Evolutionary conservation across 2,113 vertebrate species (phyloP), one percentile per base, ranked within the genome.

Genomic region (Hylia prasina): DNA sequence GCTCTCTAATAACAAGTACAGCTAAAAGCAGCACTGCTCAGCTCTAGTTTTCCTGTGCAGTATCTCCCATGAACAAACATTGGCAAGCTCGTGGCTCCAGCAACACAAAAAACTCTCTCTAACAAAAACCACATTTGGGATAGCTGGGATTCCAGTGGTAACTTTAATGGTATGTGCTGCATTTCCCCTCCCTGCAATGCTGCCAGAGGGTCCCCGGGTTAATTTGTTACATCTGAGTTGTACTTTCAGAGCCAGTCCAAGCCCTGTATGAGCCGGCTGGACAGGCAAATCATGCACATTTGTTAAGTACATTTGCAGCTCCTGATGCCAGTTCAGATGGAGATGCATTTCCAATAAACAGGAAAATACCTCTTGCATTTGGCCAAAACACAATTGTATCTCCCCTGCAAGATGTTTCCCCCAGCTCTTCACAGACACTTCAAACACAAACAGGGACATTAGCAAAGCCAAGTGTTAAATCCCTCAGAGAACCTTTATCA

Each of bases 401-500:
- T 50, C 50, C 23, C 5, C 47, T 56, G 37, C 84, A 89, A 92
- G 87, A 56, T 27, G 14, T 42, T 89, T 88, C 48, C 69, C 61
- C 54, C 51, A 47, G 23, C 51, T 60, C 69, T 68, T 63, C 81
- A 65, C 27, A 40, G 85, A 48, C n/a, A 24, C 35, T 72, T 91
- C 68, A 75, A 50, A 75, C 45, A 58, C 54, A 79, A 96, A 75
- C 91, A 95, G 53, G 68, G 89, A 95, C 11, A 2, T 56, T 15
- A 93, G 70, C 2, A 0, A 82, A 96, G 75, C 70, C 81, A 87
- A 92, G 64, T 37, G 87, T 97, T 95, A 95, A 96, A 95, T 71
- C 82, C 82, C 94, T 73, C 39, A 5, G 89, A 92, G 93, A 73
- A 48, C 37, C 40, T 72, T 94, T 35, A 84, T 58, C 81, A 85